Evolutionary conservation across 2,888 invertebrate genomes (phyloP), one percentile per base, ranked within the genome.

Genomic region (Trichopoda pennipes): DNA sequence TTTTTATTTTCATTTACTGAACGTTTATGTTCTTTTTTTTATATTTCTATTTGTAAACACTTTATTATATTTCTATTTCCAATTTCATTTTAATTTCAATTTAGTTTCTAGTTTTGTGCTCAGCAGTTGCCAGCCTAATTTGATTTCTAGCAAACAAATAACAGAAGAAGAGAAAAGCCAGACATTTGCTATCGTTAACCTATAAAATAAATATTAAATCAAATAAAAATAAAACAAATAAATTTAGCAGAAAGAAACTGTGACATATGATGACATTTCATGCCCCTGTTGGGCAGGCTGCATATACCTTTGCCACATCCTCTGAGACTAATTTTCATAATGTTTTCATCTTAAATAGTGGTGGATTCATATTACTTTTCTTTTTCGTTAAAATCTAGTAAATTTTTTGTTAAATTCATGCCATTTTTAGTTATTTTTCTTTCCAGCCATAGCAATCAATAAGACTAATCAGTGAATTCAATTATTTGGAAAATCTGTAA

Each of bases 11-110:
- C 38, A 58, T 58, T 63, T 38, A 42, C 47, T 56, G 12, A 28
- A 32, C 28, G 17, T 69, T 51, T 49, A 23, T 58, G 8, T 21
- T 19, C 8, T 47, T 56, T 64, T 58, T n/a, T n/a, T n/a, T n/a
- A n/a, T 56, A 28, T 66, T 23, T 72, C 23, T 61, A 73, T 76
- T 72, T 56, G 35, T 61, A 73, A 82, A 68, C 73, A 82, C 76
- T 82, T 82, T 79, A 82, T 82, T 82, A 76, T 68, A 79, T 79
- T 82, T 82, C 61, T 68, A 79, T 79, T 82, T 82, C 61, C 79
- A 82, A 82, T 82, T 82, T 82, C 75, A 82, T 79, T 79, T 76
- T 72, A 75, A 82, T 82, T 82, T 63, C 76, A 81, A 76, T 82
- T 78, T 74, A 63, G 68, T 74, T 77, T 49, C 56, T 23, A 19